Base-by-base conservation (phyloP, 2,888 invertebrate species). In the Watsonalla binaria region DNA sequence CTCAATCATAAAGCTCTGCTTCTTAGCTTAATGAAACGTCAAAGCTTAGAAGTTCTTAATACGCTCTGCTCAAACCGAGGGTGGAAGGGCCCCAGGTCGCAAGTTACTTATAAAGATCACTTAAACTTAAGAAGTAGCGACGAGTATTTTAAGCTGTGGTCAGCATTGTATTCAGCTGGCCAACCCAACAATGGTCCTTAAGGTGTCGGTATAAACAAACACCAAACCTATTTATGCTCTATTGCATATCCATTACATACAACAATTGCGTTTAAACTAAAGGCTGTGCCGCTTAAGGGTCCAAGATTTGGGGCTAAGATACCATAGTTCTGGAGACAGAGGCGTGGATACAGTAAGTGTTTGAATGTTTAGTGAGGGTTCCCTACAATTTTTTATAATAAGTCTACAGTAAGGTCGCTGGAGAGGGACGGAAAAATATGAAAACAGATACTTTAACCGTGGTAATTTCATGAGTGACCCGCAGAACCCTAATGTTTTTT, bases 161-260 rank as follows among this genome's bases (percentile, higher is more conserved):
- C 70, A 66, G 52, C 53, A 63, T 68, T 68, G 66, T 68, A 57
- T 55, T 46, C 59, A 51, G 55, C 61, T 46, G 56, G 51, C 59
- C 58, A 66, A 54, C 65, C 59, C 60, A 70, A 79, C 76, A 76
- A 70, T 71, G 61, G 61, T 65, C 68, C 59, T 69, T 62, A 62
- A 76, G 74, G 74, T 75, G 82, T 82, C 82, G 80, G 60, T 61
- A 70, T 75, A 75, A 76, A 78, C 81, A 84, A 82, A 81, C 78
- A 71, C 56, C 61, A 58, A 69, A 67, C 74, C 55, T 63, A 80
- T 84, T 82, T 86, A 83, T 86, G 89, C 85, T 84, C 87, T 84
- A 82, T 78, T 89, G 88, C 84, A 86, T 88, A 89, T 89, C 89
- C 80, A 86, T 89, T 89, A 86, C 89, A 86, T 57, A 66, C 64